These are phyloP conservation scores for Adelphocoris suturalis DNA, from an alignment of 2,888 invertebrate genomes.

Conservation along the genomic window DNA sequence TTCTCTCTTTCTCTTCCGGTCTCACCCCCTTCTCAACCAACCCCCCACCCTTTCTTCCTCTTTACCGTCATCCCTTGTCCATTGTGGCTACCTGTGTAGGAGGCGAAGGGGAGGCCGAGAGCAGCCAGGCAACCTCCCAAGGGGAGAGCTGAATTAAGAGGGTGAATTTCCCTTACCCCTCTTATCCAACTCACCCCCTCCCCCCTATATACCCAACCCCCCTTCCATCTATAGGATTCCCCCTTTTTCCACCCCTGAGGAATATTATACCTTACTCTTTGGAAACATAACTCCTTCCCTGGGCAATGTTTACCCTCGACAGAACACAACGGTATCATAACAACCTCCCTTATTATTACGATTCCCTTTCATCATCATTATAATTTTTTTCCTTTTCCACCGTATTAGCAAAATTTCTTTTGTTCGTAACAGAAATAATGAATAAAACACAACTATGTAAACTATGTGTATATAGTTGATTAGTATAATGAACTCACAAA, in stretches of 20 bases:
- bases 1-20: slow-evolving; percentile 55
- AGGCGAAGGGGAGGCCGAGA: slow-evolving; percentile 20
- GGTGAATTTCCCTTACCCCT: slow-evolving; percentile 43
- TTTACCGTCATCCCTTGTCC: slow-evolving; percentile 38
- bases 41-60: background rate
- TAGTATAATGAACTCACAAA: too few relatives aligned
- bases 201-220: background rate
- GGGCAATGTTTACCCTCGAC: slow-evolving; percentile 37
- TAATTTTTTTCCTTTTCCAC: background rate
- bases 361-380: slow-evolving; percentile 41
- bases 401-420: slow-evolving; percentile 1
- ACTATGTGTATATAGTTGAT: too few relatives aligned
- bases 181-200: background rate
- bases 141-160: slow-evolving; percentile 39
- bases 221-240: background rate
- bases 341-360: slow-evolving; percentile 47
- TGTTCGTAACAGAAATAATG: background rate
- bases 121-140: slow-evolving; percentile 23
- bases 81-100: slow-evolving; percentile 61
- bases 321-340: slow-evolving; percentile 42
- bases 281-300: slow-evolving; percentile 35
- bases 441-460: too few relatives aligned
- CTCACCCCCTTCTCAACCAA: background rate
- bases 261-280: slow-evolving; percentile 42
- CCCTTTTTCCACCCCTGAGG: slow-evolving; percentile 5